Percentiles rank a stretch among this genome's conserved stretches.
phyloP scores from a whole-genome alignment of 2,113 vertebrate genomes.

The Lonchura striata region DNA sequence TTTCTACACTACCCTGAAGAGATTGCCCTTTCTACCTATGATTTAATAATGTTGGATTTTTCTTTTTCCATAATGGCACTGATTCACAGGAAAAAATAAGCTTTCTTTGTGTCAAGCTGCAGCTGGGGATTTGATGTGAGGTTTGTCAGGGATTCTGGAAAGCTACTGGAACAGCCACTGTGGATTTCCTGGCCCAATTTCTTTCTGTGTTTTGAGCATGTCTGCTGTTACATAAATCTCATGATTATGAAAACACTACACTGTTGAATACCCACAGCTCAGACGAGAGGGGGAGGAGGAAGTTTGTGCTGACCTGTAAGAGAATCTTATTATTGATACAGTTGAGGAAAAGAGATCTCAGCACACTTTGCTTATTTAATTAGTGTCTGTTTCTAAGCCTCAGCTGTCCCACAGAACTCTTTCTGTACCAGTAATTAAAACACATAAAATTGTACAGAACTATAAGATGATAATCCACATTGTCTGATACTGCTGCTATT shows the following conservation, averaged over 20 bases:
- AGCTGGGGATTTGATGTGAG: background rate
- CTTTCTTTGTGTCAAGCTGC: background rate
- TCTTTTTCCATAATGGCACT: background rate
- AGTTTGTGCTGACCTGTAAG: background rate
- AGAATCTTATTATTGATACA: background rate
- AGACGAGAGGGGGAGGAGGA: background rate
- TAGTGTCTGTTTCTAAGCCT: background rate
- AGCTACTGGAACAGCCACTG: background rate
- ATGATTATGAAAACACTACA: background rate
- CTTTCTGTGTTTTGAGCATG: background rate
- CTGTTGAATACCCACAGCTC: background rate
- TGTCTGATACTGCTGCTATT: background rate
- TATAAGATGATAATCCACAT: background rate
- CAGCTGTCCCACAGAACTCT: background rate
- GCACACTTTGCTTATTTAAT: background rate
- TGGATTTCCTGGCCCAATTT: background rate
- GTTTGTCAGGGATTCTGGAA: background rate
- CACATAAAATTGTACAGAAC: background rate
- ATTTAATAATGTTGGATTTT: background rate
- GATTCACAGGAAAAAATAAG: background rate
- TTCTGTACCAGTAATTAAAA: constrained; percentile 10
- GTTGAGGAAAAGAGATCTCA: background rate
- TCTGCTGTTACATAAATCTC: background rate
- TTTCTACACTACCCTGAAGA: background rate
- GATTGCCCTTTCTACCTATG: background rate